These are phyloP conservation scores for Theristicus caerulescens DNA, from an alignment of 2,113 vertebrate genomes.

Conservation along the genomic window DNA sequence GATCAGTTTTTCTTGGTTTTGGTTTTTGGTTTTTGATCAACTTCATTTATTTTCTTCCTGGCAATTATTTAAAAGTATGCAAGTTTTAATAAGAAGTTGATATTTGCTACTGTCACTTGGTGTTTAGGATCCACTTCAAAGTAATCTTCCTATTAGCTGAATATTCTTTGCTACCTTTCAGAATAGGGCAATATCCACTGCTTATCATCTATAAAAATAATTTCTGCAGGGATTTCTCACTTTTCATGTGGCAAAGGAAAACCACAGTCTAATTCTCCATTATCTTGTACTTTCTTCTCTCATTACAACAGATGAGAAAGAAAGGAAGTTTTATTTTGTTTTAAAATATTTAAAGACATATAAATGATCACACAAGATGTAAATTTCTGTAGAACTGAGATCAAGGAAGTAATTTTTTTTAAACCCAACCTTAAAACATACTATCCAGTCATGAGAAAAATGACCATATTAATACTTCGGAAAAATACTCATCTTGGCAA, in stretches of 20 bases:
- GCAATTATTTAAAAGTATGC: background rate
- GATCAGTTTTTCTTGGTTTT: background rate
- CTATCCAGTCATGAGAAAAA: background rate
- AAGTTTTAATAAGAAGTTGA: background rate
- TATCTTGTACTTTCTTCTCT: background rate
- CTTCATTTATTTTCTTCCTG: background rate
- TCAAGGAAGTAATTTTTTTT: background rate
- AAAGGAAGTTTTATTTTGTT: background rate
- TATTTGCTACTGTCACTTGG: background rate
- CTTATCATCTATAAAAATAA: background rate
- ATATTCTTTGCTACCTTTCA: background rate
- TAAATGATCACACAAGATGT: background rate
- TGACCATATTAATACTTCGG: background rate
- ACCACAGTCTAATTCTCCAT: background rate
- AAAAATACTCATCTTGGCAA: background rate
- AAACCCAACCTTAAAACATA: background rate
- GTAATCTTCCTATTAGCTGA: background rate
- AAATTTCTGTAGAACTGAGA: background rate
- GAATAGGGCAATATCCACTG: background rate
- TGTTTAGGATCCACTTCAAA: background rate
- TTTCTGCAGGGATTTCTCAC: background rate
- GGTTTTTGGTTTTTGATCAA: background rate
- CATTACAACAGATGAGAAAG: background rate
- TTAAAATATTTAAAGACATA: background rate
- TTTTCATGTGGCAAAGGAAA: background rate